A percentile compares a stretch with the other conserved stretches of the same genome.
Conservation (phyloP, 2,888 invertebrate genomes). For the Macrosoma leucophasiata region DNA sequence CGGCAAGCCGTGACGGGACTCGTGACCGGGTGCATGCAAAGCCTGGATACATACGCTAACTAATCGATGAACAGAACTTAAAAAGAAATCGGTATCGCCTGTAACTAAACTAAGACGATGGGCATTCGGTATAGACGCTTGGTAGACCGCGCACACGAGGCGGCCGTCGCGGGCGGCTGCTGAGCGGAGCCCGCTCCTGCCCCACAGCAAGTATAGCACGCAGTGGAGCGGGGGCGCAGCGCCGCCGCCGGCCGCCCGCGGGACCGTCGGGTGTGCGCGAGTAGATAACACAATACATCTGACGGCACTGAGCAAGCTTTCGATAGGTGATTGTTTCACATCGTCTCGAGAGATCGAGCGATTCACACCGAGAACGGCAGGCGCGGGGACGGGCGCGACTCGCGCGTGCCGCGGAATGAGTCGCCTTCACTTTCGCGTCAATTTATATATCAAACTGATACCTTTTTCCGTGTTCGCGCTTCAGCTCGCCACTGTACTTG, state of each 20-base stretch:
- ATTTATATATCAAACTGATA: conserved; percentile 78
- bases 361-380: conserved; percentile 47
- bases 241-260: conserved; percentile 33
- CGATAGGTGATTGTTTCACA: conserved; percentile 62
- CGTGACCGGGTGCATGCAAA: conserved; percentile 73
- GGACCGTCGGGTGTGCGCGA: conserved; percentile 56
- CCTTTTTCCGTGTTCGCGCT: conserved; percentile 99
- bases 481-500: conserved; percentile 99
- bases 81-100: conserved; percentile 71
- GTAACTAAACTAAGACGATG: conserved; percentile 66
- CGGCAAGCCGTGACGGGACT: conserved; percentile 64
- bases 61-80: conserved; percentile 72
- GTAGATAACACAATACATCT: conserved; percentile 77
- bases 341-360: conserved; percentile 62
- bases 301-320: conserved; percentile 77
- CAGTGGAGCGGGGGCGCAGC: conserved; percentile 30
- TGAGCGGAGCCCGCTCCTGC: conserved; percentile 34
- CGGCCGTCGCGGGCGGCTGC: conserved; percentile 38
- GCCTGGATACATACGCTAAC: conserved; percentile 72
- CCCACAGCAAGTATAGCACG: conserved; percentile 28
- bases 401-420: conserved; percentile 44
- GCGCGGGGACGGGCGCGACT: conserved; percentile 24
- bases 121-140: conserved; percentile 73
- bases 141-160: conserved; percentile 66
- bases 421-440: conserved; percentile 66